A percentile compares a stretch with the other conserved stretches of the same genome.
Evolutionary conservation across 2,888 invertebrate genomes (phyloP).

Genomic region (Dendrolimus pini): DNA sequence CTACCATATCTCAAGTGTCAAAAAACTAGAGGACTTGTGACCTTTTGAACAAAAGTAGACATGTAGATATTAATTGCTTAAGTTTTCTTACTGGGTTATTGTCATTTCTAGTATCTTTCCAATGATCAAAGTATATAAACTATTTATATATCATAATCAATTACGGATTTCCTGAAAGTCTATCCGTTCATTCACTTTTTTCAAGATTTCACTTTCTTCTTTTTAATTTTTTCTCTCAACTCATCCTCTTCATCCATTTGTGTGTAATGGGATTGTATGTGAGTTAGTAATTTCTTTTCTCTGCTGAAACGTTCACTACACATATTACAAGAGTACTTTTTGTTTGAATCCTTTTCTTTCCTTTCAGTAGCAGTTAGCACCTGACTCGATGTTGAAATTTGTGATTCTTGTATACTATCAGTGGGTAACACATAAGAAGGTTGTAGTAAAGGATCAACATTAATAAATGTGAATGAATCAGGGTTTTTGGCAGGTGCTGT

Average conservation of each 20-base stretch:
- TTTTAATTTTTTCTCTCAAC: constrained; percentile 25
- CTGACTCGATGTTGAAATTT: constrained; percentile 57
- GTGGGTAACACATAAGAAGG: constrained; percentile 64
- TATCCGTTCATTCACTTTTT: background rate
- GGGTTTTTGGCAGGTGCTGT: constrained; percentile 37
- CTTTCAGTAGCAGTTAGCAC: constrained; percentile 18
- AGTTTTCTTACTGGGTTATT: no score
- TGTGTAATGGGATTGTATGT: constrained; percentile 61
- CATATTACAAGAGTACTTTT: constrained; percentile 55
- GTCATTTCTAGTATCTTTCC: no score
- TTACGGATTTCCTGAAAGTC: no score
- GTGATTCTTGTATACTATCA: constrained; percentile 62
- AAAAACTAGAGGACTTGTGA: no score
- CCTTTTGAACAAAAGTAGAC: no score
- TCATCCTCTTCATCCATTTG: constrained; percentile 57
- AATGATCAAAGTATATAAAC: no score
- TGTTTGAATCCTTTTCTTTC: constrained; percentile 22
- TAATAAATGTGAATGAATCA: constrained; percentile 62
- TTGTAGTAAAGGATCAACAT: constrained; percentile 60
- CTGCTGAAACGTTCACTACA: constrained; percentile 53
- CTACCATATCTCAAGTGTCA: no score
- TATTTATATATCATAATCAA: no score
- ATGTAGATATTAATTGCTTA: no score
- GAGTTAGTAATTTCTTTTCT: constrained; percentile 59
- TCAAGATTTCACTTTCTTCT: constrained; percentile 18